Conservation (phyloP, 92 coral and sea anemone genomes). For the Zoanthus sansibaricus region DNA sequence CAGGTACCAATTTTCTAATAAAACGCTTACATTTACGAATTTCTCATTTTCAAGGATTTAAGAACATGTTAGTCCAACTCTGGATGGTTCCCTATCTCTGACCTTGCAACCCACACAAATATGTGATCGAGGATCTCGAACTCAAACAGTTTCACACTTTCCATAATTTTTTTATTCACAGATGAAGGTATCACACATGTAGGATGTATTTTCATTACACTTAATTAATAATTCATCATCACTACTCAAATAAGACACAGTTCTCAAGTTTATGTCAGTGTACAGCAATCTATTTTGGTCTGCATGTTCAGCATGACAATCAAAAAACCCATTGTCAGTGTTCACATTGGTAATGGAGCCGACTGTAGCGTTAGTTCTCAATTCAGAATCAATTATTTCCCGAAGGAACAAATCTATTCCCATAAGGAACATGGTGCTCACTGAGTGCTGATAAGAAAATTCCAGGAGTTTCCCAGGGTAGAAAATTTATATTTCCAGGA, state of each 20-base stretch:
- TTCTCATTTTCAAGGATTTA: constrained; percentile 5
- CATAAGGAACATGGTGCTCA: no score
- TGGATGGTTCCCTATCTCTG: constrained; percentile 26
- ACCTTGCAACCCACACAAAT: constrained; percentile 35
- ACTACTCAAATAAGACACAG: no score
- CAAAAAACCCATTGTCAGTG: constrained; percentile 39
- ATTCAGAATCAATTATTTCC: constrained; percentile 59
- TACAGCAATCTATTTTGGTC: constrained; percentile 58
- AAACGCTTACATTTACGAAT: neutral
- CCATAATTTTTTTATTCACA: constrained; percentile 52
- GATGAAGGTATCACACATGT: constrained; percentile 1
- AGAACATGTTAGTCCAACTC: neutral
- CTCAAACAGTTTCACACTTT: constrained; percentile 55
- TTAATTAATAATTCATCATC: constrained; percentile 26
- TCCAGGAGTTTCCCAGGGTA: no score
- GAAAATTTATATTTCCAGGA: no score
- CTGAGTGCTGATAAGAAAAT: no score
- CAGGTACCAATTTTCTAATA: constrained; percentile 11
- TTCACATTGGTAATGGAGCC: constrained; percentile 43
- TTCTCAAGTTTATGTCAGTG: constrained; percentile 52
- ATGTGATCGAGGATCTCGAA: constrained; percentile 49
- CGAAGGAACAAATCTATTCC: neutral
- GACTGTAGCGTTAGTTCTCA: constrained; percentile 53
- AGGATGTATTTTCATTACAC: constrained; percentile 60
- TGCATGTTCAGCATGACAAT: neutral